Conservation (phyloP, 2,113 vertebrate genomes). For the Dendropsophus ebraccatus region DNA sequence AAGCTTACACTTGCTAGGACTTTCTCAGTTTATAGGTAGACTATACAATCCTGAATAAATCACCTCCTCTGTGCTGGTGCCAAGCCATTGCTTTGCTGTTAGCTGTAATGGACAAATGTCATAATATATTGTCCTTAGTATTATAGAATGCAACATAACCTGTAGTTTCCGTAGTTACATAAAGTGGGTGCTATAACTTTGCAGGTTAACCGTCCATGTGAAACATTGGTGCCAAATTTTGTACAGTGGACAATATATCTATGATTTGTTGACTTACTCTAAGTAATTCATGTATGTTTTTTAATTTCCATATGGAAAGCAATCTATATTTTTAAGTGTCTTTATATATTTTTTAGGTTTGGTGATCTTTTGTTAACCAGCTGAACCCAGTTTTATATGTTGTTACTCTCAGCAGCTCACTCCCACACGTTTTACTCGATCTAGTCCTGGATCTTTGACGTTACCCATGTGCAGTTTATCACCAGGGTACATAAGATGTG, state of each 20-base stretch:
- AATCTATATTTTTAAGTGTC: neutral
- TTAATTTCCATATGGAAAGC: slow-evolving; percentile 6
- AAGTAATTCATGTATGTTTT: neutral
- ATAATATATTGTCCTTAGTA: neutral
- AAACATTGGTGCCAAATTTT: slow-evolving; percentile 13
- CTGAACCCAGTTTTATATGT: neutral
- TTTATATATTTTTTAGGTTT: neutral
- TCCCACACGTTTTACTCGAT: neutral
- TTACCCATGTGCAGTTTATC: neutral
- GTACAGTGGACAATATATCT: neutral
- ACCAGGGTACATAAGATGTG: no score
- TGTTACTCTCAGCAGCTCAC: neutral
- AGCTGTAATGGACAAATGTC: neutral
- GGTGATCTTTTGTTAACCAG: neutral
- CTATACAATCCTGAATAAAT: neutral
- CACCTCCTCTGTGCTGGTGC: neutral
- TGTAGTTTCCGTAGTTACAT: no score
- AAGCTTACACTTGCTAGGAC: neutral
- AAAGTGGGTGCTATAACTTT: neutral
- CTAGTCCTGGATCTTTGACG: neutral
- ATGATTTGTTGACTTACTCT: neutral
- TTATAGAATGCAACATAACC: neutral
- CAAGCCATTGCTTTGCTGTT: neutral
- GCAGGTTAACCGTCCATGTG: neutral
- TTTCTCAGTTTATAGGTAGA: neutral